phyloP scores from a whole-genome alignment of 1,140 invertebrate species.

The Papilio xuthus region DNA sequence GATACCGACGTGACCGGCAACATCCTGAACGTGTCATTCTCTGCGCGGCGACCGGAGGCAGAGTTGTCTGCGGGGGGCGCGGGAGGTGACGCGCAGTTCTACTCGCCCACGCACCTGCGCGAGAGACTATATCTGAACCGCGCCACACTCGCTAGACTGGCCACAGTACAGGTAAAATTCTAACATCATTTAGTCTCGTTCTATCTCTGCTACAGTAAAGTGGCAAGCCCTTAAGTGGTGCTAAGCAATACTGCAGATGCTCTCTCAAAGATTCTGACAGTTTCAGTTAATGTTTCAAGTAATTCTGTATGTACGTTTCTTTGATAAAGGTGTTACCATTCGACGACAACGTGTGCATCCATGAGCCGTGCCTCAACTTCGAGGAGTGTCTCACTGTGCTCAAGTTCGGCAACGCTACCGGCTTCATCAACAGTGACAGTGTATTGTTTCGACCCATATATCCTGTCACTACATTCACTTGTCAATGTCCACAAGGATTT shows the following conservation, averaged over 20 bases:
- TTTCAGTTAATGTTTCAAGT: no score
- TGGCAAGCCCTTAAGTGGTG: no score
- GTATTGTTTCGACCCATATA: conserved; percentile 97
- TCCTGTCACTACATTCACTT: conserved; percentile 96
- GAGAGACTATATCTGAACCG: conserved; percentile 97
- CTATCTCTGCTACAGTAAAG: no score
- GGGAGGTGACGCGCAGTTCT: conserved; percentile 86
- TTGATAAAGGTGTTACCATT: conserved; percentile 91
- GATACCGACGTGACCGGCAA: conserved; percentile 93
- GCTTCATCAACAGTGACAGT: conserved; percentile 94
- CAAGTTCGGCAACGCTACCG: conserved; percentile 96
- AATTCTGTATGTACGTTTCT: not conserved
- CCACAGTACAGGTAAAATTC: conserved; percentile 89
- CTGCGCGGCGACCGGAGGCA: conserved; percentile 90
- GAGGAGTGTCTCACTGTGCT: conserved; percentile 96
- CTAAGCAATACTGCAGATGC: no score
- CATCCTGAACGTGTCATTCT: conserved; percentile 97
- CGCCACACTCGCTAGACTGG: conserved; percentile 90
- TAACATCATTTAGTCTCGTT: not conserved
- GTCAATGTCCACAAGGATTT: conserved; percentile 92
- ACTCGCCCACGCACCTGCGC: conserved; percentile 93
- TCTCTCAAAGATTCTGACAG: no score
- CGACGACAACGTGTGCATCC: conserved; percentile 97
- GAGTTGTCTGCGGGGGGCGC: conserved; percentile 79
- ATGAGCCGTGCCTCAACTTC: conserved; percentile 97